Evolutionary conservation across 2,113 vertebrate genomes (phyloP).

Genomic region (Galeopterus variegatus): DNA sequence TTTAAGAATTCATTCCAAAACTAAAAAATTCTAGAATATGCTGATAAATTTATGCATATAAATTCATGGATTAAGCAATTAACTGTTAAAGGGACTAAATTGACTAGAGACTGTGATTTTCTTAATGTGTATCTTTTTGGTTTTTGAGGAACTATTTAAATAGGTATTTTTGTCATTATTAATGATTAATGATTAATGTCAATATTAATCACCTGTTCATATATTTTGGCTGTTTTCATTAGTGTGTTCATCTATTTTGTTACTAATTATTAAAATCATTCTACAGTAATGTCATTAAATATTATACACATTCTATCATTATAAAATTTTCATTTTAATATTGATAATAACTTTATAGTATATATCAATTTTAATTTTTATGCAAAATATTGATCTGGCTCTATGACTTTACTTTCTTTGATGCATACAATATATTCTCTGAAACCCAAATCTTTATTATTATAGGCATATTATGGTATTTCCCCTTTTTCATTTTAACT

Average conservation of each 20-base stretch:
- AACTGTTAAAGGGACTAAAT: background rate
- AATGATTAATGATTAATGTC: background rate
- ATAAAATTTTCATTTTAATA: background rate
- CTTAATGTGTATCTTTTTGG: background rate
- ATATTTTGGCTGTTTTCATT: constrained; percentile 38
- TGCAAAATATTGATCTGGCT: background rate
- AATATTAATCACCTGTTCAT: background rate
- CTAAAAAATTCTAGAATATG: background rate
- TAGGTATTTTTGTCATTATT: constrained; percentile 16
- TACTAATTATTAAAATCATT: constrained; percentile 3
- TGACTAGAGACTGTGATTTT: background rate
- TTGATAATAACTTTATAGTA: background rate
- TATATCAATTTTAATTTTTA: constrained; percentile 3
- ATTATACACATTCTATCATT: background rate
- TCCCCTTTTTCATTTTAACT: background rate
- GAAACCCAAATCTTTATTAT: background rate
- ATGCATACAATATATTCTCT: background rate
- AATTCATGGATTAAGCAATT: background rate
- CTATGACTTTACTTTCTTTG: constrained; percentile 19
- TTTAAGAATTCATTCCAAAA: constrained; percentile 2
- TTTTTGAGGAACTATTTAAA: constrained; percentile 2
- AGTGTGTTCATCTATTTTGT: background rate
- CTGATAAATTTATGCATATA: background rate
- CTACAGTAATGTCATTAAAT: background rate
- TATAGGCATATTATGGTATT: background rate